Percentiles rank a stretch among this genome's conserved stretches.
Evolutionary conservation across 2,797 vertebrate genomes (phyloP).

Genomic region (Chlorospingus semifuscus): DNA sequence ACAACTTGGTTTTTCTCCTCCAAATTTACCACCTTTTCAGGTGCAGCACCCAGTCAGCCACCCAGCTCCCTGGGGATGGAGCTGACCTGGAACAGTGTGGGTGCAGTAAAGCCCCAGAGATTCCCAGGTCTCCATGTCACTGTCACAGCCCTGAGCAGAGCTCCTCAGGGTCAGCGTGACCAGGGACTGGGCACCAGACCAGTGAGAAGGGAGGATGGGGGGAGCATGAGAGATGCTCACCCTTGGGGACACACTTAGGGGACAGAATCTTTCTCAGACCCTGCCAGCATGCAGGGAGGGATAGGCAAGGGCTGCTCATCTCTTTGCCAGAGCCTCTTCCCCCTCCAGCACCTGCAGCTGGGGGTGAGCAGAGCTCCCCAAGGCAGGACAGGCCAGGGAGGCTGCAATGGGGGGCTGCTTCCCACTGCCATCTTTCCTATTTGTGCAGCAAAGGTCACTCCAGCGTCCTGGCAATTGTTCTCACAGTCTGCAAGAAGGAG

Average conservation of each 20-base stretch:
- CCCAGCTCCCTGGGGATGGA: not conserved
- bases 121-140: not conserved
- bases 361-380: not conserved
- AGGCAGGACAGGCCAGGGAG: too few relatives aligned
- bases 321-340: not conserved
- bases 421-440: not conserved
- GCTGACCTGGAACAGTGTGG: rapidly evolving
- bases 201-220: rapidly evolving
- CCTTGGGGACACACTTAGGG: not conserved
- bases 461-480: not conserved
- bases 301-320: not conserved
- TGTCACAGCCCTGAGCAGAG: not conserved
- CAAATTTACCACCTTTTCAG: not conserved
- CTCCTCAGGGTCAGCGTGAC: not conserved
- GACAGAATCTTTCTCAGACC: not conserved
- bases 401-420: not conserved
- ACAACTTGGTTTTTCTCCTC: not conserved
- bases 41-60: rapidly evolving
- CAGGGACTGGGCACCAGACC: not conserved
- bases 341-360: not conserved
- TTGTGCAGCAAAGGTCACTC: not conserved
- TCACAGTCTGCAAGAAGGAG: not conserved
- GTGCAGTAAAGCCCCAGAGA: rapidly evolving
- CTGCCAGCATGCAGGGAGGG: not conserved
- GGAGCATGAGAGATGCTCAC: not conserved